Base-by-base conservation (phyloP, 2,113 vertebrate genomes). In the Furnarius figulus region DNA sequence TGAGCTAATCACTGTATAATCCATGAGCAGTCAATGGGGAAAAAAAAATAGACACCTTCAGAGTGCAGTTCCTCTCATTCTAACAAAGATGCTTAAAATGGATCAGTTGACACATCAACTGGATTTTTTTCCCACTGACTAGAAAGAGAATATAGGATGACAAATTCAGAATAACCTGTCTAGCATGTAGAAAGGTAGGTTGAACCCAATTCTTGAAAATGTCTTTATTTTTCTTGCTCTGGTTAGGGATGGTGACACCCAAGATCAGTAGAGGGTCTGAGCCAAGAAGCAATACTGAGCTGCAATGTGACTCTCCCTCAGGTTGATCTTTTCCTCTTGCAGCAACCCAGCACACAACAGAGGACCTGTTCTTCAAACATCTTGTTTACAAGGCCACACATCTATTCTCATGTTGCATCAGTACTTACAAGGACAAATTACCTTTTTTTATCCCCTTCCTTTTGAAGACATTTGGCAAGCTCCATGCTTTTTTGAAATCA, bases 391-490 rank as follows among this genome's bases (percentile, higher is more conserved):
- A 71, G 61, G 47, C 52, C 19, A 37, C 6, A 31, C 56, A 91
- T 87, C 47, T 77, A 44, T 77, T 93, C 59, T 93, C 33, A 65
- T 72, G 65, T 91, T 92, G 37, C 70, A 75, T 44, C 70, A 59
- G 52, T 61, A 68, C 39, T 89, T 91, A 89, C 80, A 89, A 89
- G 70, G 56, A 62, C 31, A 94, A 89, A 92, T 72, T 68, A 40
- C 39, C 16, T 39, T 59, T 47, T 52, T 71, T 46, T 56, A 19
- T 7, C 10, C 1, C 22, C 18, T 85, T 75, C 18, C 15, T 50
- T 87, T 72, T 95, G 77, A 65, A 42, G 22, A 78, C 17, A 72
- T 56, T 85, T 94, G 80, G 80, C 84, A 94, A 72, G 84, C 70
- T 96, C 28, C 16, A 5, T 22, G 46, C 19, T 61, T 44, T 65